Base-by-base conservation (phyloP, 1,140 invertebrate species). In the Oppia nitens region DNA sequence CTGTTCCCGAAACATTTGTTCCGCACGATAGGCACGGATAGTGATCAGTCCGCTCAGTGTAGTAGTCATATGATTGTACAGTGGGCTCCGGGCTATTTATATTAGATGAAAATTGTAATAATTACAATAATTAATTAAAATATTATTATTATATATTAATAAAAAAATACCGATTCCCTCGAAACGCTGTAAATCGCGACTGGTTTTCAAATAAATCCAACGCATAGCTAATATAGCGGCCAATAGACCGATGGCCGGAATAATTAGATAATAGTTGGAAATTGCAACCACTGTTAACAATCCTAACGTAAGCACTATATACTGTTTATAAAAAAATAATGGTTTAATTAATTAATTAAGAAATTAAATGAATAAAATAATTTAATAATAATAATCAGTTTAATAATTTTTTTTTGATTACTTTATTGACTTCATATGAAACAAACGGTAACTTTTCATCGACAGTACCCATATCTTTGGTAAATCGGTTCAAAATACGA, bases 21-120 rank as follows among this genome's bases (percentile, higher is more conserved):
- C 74, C 6, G 77, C 72, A 29, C 78, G 75, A 64, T 85, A 90
- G 0, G 90, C 87, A 59, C 91, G 75, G 55, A 97, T 90, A 0
- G 90, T 94, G 0, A 85, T 78, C 25, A 96, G 73, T 4, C 92
- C 92, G 71, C 87, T 84, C 0, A 95, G 72, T 0, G 89, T 84
- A 25, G 88, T 82, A 69, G 83, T 89, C 53, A 96, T 73, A 68
- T 95, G 88, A 11, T 84, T 84, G 66, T 87, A 88, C 0, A 92
- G 77, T 0, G 88, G 87, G 66, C 74, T 75, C 25, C 75, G 67
- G 53, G 69, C 73, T n/a, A n/a, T n/a, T n/a, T n/a, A n/a, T n/a
- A n/a, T n/a, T n/a, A n/a, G n/a, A n/a, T n/a, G n/a, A n/a, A n/a
- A n/a, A n/a, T n/a, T n/a, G n/a, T n/a, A n/a, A n/a, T n/a, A n/a